Base-by-base conservation (phyloP, 2,797 vertebrate genomes). In the Aplochiton taeniatus region DNA sequence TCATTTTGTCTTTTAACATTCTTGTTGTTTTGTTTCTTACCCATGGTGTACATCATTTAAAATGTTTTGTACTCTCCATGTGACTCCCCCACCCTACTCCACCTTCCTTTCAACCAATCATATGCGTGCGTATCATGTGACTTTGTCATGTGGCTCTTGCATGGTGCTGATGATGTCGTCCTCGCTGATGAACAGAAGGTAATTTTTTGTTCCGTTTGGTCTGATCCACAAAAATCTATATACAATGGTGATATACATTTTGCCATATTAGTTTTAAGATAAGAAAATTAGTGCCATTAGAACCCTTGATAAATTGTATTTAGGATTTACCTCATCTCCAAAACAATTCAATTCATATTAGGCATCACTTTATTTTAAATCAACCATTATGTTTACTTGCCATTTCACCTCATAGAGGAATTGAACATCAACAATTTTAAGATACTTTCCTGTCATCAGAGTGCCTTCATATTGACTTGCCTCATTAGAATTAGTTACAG, bases 71-170 rank as follows among this genome's bases (percentile, higher is more conserved):
- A 90, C 97, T 95, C 96, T 95, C 85, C 94, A 96, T 96, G 92
- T 96, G 90, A 93, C 89, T 87, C 93, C 87, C 90, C 92, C 89
- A 89, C 46, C 91, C 89, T 93, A 87, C 93, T 92, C 88, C 93
- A 91, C 95, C 94, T 94, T 94, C 94, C 93, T 94, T 94, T 96
- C 94, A 93, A 96, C 94, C 96, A 91, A 95, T 97, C 95, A 97
- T 96, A 95, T 98, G 93, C 94, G 94, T 98, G 95, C 93, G 84
- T 96, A 95, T 97, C 96, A 97, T 98, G 95, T 98, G 97, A 95
- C 95, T 95, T 93, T 97, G 96, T 98, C 97, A 98, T 97, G 94
- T 98, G 97, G 93, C 95, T 91, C 91, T 98, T 98, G 96, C 96
- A 98, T 99, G 97, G 95, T 95, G 95, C 96, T 96, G 97, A 88